These are phyloP conservation scores for Asbolus verrucosus DNA, from an alignment of 1,140 invertebrate species.

Conservation along the genomic window DNA sequence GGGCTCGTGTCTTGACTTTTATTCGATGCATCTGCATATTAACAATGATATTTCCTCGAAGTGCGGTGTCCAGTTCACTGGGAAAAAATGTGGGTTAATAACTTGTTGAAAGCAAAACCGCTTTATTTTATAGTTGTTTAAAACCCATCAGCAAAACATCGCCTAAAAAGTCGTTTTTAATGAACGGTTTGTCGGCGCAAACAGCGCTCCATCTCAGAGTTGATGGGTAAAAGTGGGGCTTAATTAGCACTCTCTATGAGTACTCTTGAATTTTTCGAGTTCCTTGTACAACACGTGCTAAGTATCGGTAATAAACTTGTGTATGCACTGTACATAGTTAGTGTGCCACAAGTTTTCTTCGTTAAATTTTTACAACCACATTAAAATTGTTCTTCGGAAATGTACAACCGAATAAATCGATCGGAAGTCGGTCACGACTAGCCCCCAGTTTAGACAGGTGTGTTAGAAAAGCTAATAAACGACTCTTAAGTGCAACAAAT, in stretches of 20 bases:
- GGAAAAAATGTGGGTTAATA: conserved; percentile 37
- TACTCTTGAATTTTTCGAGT: conserved; percentile 2
- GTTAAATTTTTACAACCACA: too few relatives aligned
- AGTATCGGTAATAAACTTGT: background rate
- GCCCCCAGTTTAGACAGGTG: conserved; percentile 6
- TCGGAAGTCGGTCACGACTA: conserved; percentile 19
- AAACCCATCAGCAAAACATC: background rate
- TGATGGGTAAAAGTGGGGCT: conserved; percentile 9
- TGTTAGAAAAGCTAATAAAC: conserved; percentile 11
- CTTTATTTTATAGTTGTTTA: conserved; percentile 10
- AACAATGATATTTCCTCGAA: conserved; percentile 18
- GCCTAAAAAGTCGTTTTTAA: conserved; percentile 5
- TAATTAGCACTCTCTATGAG: conserved; percentile 10
- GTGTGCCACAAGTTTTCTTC: too few relatives aligned
- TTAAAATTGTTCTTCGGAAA: too few relatives aligned
- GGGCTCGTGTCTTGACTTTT: conserved; percentile 17
- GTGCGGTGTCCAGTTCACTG: background rate
- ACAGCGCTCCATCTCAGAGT: conserved; percentile 11
- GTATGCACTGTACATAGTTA: background rate
- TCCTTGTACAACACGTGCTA: background rate
- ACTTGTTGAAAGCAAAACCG: conserved; percentile 34
- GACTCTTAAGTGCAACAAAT: too few relatives aligned
- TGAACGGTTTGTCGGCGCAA: background rate
- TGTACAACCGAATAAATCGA: too few relatives aligned
- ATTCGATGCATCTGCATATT: background rate